Evolutionary conservation across 2,113 vertebrate species (phyloP).

Genomic region (Reinhardtius hippoglossoides): DNA sequence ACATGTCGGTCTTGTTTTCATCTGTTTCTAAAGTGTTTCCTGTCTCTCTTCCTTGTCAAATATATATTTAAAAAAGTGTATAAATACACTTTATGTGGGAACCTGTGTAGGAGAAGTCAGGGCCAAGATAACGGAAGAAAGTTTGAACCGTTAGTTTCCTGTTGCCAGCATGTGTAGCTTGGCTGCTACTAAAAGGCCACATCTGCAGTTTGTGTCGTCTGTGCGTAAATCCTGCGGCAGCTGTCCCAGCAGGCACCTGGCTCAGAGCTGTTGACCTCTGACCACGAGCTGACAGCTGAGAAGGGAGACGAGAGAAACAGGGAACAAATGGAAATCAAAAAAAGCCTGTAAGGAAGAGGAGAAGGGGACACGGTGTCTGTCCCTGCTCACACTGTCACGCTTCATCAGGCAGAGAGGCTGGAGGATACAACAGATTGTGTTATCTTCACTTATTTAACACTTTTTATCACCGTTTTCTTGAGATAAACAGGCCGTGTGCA

Average conservation of each 20-base stretch:
- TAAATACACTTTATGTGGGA: not conserved
- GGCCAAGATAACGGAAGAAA: not conserved
- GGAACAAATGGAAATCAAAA: constrained; percentile 70
- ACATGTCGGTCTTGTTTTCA: no score
- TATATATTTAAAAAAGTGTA: not conserved
- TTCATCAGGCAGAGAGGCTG: constrained; percentile 21
- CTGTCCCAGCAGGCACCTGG: constrained; percentile 80
- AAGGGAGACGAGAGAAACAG: constrained; percentile 51
- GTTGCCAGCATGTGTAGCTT: constrained; percentile 20
- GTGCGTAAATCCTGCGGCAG: constrained; percentile 69
- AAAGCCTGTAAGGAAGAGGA: constrained; percentile 33
- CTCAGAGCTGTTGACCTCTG: constrained; percentile 71
- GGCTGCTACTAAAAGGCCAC: constrained; percentile 51
- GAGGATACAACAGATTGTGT: constrained; percentile 31
- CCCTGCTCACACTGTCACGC: constrained; percentile 40
- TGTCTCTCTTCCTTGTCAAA: not conserved
- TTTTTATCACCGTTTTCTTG: not conserved
- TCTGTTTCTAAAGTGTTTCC: no score
- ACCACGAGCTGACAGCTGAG: constrained; percentile 79
- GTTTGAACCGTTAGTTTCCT: not conserved
- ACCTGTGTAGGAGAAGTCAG: not conserved
- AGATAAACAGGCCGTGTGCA: constrained; percentile 30
- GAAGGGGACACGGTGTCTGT: constrained; percentile 5
- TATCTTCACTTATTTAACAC: constrained; percentile 25
- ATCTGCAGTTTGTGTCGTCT: constrained; percentile 58